Conservation (phyloP, 2,888 invertebrate genomes). For the Chydorus sphaericus region DNA sequence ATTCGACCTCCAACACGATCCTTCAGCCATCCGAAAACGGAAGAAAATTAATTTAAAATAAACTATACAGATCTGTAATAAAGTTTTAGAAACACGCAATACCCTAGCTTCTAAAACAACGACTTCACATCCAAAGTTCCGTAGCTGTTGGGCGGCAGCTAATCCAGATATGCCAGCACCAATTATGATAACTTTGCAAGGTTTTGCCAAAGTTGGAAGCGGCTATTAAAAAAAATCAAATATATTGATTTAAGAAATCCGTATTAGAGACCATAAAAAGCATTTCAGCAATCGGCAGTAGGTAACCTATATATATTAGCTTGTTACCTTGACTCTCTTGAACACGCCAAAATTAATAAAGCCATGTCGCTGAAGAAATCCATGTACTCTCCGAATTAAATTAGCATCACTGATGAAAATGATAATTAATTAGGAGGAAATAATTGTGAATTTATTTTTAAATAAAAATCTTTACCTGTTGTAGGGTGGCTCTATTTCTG, state of each 20-base stretch:
- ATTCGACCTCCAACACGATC: constrained; percentile 94
- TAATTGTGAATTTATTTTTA: not conserved
- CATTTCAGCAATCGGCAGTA: too few relatives aligned
- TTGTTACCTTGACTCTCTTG: constrained; percentile 55
- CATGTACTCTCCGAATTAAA: constrained; percentile 68
- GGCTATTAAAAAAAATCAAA: constrained; percentile 24
- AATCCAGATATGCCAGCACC: constrained; percentile 83
- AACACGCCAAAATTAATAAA: constrained; percentile 96
- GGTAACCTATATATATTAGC: constrained; percentile 25
- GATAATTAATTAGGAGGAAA: not conserved
- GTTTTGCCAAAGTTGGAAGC: constrained; percentile 31
- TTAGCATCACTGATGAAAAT: constrained; percentile 51
- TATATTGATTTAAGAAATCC: constrained; percentile 17
- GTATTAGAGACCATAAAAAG: not conserved
- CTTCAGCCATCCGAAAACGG: constrained; percentile 27
- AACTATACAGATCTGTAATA: not conserved
- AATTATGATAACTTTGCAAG: constrained; percentile 44
- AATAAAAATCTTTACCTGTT: constrained; percentile 33
- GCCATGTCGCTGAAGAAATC: constrained; percentile 86
- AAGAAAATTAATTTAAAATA: not conserved
- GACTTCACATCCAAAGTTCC: constrained; percentile 92
- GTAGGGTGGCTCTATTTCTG: constrained; percentile 71
- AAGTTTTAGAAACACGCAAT: constrained; percentile 18
- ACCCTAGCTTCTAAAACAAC: constrained; percentile 47
- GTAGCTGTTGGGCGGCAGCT: constrained; percentile 84